Evolutionary conservation across 2,888 invertebrate species (phyloP), one percentile per base, ranked within the genome.

Genomic region (Phalangium opilio): DNA sequence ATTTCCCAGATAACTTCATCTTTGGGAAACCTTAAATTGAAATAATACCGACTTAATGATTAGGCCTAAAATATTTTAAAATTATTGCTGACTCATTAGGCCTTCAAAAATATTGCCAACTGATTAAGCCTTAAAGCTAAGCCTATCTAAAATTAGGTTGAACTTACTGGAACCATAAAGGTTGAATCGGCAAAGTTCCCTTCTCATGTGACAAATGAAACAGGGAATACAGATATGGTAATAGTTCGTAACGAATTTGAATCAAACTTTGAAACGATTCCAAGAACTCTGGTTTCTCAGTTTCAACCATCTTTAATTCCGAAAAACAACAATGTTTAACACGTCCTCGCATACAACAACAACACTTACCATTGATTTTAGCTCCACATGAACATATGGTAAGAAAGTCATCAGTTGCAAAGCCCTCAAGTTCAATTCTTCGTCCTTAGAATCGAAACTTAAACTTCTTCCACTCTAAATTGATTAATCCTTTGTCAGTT

Each of bases 191-290:
- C 0, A 77, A 75, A 1, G 53, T 52, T 2, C 62, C 63, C 15
- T 52, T 50, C 7, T 41, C 33, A 35, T 56, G 54, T 11, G 74
- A 74, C 11, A 58, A 41, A 38, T 67, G 62, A 57, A 71, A 70
- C 3, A 76, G 61, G 1, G 74, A 73, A 55, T 72, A 74, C 49
- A 73, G 72, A 60, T 78, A 77, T 2, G 77, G 75, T n/a, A 75
- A 58, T 4, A 77, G 62, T 44, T 65, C 66, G 47, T 74, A 66
- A 44, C 76, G 67, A 14, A 62, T 63, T 10, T 63, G 62, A 33
- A 78, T 60, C 2, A 74, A 70, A 3, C 63, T 60, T 5, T 67
- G 60, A 50, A 73, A 70, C 12, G 67, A 59, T 11, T 63, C 60
- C 52, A 63, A 67, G 12, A 71, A 66, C 14, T 65, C 71, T 2